Evolutionary conservation across 2,797 vertebrate species (phyloP), one percentile per base, ranked within the genome.

Genomic region (Rhinophrynus dorsalis): DNA sequence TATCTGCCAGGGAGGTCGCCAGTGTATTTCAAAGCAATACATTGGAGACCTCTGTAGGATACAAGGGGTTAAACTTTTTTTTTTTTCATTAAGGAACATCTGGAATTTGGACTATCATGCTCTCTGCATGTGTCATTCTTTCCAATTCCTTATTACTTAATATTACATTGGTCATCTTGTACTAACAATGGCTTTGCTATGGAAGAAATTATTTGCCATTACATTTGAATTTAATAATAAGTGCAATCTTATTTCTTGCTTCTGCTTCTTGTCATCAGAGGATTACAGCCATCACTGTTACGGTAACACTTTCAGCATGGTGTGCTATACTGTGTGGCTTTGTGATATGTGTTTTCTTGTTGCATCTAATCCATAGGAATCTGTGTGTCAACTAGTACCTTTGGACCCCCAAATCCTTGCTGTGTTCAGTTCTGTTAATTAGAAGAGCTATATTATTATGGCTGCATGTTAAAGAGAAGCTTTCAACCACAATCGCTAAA

Each of bases 221-320:
- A 5, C 37, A 35, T 35, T 52, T 60, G 45, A 24, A 37, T 54
- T 6, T 60, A 60, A 54, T 73, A 66, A 59, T 59, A 45, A 73
- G 29, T 26, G 10, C 35, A 60, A 44, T 73, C 27, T 73, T 73
- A 63, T 73, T 90, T 76, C 71, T 84, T 86, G 70, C 90, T 83
- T 71, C 86, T 85, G 38, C 82, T 10, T 86, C 89, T 87, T 89
- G 71, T 82, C 92, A 84, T 92, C 96, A 99, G 97, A 96, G 94
- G 94, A 98, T 99, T 87, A 95, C 96, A 81, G 94, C 97, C 87
- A 88, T 99, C 86, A 98, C 97, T 88, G 95, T 99, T 66, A 97
- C 94, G 97, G 97, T 99, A 99, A 98, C 84, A 86, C 79, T 57
- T 50, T 2, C 47, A 81, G 87, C 88, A 90, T 92, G 87, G 80